phyloP scores from a whole-genome alignment of 2,113 vertebrate genomes.

The Colistium nudipinnis region DNA sequence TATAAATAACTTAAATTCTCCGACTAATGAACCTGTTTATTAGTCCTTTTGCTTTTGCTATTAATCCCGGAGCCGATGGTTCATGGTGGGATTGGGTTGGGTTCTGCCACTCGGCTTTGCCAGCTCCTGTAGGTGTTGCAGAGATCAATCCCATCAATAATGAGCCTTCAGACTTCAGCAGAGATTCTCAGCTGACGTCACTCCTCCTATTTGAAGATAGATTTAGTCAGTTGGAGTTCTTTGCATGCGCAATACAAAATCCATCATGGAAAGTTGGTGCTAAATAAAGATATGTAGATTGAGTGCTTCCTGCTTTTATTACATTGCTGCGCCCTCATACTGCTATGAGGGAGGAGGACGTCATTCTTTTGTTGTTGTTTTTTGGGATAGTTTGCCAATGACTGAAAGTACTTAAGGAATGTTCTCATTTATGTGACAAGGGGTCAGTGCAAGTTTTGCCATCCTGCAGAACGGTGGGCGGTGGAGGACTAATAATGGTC shows the following conservation, averaged over 20 bases:
- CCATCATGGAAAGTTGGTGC: background rate
- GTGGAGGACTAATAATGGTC: background rate
- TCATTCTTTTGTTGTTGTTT: background rate
- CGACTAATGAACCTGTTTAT: background rate
- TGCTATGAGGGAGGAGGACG: no score
- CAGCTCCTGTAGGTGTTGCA: slow-evolving; percentile 65
- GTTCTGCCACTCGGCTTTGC: slow-evolving; percentile 59
- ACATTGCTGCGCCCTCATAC: no score
- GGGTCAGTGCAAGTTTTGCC: background rate
- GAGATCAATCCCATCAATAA: slow-evolving; percentile 76
- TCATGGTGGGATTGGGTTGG: slow-evolving; percentile 10
- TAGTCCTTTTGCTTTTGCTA: no score
- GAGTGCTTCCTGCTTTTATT: no score
- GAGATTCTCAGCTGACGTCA: slow-evolving; percentile 76
- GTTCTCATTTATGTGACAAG: background rate
- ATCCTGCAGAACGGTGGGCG: background rate
- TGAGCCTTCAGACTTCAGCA: slow-evolving; percentile 70
- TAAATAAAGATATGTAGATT: background rate
- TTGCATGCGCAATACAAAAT: slow-evolving; percentile 23
- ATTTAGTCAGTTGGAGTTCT: slow-evolving; percentile 63
- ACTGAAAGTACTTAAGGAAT: background rate
- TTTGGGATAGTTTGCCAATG: background rate
- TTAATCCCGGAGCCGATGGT: no score
- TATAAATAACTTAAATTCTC: background rate
- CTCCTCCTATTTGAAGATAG: slow-evolving; percentile 55